Evolutionary conservation across 2,797 vertebrate genomes (phyloP).

Genomic region (Arvicola amphibius): DNA sequence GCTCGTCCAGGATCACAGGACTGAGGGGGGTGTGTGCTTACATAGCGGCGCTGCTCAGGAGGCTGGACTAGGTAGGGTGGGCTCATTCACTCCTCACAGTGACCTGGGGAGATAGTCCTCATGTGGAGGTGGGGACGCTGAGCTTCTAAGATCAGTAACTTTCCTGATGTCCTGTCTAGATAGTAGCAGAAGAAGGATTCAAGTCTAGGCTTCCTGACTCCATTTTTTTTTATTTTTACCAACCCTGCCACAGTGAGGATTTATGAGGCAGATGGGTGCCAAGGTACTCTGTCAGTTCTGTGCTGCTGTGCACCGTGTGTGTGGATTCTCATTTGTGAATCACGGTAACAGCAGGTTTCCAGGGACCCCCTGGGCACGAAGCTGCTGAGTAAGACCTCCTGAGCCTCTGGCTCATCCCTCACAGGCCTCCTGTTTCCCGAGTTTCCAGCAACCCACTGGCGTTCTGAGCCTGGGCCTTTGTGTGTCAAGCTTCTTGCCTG

Average conservation of each 20-base stretch:
- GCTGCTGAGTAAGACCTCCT: background rate
- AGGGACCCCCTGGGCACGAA: background rate
- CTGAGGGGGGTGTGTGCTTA: background rate
- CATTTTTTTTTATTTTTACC: background rate
- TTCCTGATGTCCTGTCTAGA: background rate
- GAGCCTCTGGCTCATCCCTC: background rate
- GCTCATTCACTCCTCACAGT: background rate
- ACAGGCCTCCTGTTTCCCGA: background rate
- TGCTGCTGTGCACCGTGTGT: background rate
- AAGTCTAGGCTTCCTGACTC: background rate
- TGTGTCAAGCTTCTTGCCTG: constrained; percentile 33
- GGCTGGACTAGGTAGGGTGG: too few species aligned
- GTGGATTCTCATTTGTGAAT: background rate
- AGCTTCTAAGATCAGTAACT: background rate
- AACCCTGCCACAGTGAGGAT: background rate
- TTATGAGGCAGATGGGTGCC: constrained; percentile 1
- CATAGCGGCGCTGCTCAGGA: background rate
- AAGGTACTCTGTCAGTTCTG: background rate
- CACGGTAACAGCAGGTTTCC: background rate
- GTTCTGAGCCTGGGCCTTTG: constrained; percentile 31
- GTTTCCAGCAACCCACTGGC: background rate
- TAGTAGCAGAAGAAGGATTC: constrained; percentile 45
- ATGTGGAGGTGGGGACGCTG: background rate
- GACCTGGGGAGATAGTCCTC: background rate
- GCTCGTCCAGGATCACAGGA: background rate